A percentile compares a stretch with the other conserved stretches of the same genome.
Conservation (phyloP, 2,113 vertebrate genomes). For the Ondatra zibethicus region DNA sequence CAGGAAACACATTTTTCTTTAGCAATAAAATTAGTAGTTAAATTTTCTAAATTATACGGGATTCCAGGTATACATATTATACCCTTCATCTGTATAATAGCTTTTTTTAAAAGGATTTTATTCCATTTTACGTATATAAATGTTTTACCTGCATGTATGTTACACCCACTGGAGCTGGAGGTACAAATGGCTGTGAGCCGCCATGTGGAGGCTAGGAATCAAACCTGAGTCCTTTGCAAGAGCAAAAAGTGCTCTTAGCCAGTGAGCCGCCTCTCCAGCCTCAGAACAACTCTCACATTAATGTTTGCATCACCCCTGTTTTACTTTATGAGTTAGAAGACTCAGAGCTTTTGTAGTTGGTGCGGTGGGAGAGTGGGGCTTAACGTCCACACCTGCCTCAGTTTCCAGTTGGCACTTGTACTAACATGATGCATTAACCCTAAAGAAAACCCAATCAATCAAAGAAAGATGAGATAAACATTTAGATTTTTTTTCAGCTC, state of each 20-base stretch:
- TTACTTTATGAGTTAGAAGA: not conserved
- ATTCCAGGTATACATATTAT: not conserved
- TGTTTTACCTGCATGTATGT: not conserved
- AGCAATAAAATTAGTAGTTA: not conserved
- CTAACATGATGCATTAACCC: not conserved
- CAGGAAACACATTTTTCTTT: not conserved
- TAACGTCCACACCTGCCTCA: not conserved
- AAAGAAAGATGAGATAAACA: not conserved
- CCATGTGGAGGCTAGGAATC: not conserved
- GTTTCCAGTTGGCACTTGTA: not conserved
- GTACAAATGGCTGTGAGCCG: not conserved
- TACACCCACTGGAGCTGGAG: not conserved
- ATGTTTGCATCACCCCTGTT: not conserved
- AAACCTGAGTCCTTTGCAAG: not conserved
- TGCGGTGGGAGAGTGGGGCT: not conserved
- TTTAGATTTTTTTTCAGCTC: not conserved
- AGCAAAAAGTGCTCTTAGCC: not conserved
- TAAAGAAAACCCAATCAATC: constrained; percentile 39
- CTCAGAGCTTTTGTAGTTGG: not conserved
- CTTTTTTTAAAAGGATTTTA: not conserved
- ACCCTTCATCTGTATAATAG: not conserved
- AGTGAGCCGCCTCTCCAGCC: not conserved
- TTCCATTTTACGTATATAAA: not conserved
- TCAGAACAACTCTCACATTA: rapidly evolving
- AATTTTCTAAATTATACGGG: not conserved